Evolutionary conservation across 2,113 vertebrate species (phyloP), one percentile per base, ranked within the genome.

Genomic region (Albula goreensis): DNA sequence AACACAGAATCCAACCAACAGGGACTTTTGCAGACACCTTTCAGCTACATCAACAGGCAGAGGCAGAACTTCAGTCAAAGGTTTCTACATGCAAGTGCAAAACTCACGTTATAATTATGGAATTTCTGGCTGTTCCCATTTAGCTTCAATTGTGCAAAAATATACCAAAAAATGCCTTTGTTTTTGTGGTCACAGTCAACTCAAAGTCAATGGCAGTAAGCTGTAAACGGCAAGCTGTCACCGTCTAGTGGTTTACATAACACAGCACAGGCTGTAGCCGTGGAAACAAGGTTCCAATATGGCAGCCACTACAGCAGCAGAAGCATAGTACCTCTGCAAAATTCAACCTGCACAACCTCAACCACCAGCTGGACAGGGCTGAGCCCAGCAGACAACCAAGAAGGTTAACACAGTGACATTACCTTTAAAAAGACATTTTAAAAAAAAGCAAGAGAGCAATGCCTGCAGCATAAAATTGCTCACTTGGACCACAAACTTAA

Each of bases 191-290:
- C 60, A 4, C 17, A 2, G 60, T 0, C 2, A n/a, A 31, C 70
- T 74, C n/a, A 9, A 8, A 22, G 15, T 22, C 60, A 22, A 22
- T 19, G 9, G 60, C 60, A 3, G 60, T 22, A 22, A 2, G 70
- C 70, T 31, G 70, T 74, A 31, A 74, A 31, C 70, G 31, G 70
- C 3, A 10, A 74, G 70, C 70, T 74, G 70, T 11, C 70, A 74
- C 70, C 70, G 70, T 74, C 70, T 31, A 74, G 70, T 31, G 70
- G 70, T 31, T 74, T 74, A 74, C n/a, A 31, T 74, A 74, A 74
- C 22, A 17, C 19, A 22, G 70, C 70, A 31, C 70, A 74, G 11
- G 70, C 9, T 22, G n/a, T 74, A 31, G 70, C 70, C 22, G n/a
- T 74, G 70, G 70, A n/a, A 74, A 31, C n/a, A 10, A 11, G 70